A percentile compares a stretch with the other conserved stretches of the same genome.
Evolutionary conservation across 2,113 vertebrate species (phyloP).

Genomic region (Globicephala melas): DNA sequence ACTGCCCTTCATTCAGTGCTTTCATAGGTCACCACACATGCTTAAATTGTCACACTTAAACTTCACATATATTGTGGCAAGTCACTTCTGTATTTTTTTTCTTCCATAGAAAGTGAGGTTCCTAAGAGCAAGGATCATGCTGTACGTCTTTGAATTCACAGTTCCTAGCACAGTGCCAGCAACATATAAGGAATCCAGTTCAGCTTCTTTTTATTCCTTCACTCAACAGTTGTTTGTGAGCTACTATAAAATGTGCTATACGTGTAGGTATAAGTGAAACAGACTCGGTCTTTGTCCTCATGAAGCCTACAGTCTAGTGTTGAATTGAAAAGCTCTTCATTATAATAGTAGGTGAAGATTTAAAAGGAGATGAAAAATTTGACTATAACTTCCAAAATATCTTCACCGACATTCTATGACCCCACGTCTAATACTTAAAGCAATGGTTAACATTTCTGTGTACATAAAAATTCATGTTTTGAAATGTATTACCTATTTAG

Average conservation of each 20-base stretch:
- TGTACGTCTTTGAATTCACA: neutral
- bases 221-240: neutral
- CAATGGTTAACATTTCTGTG: neutral
- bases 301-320: neutral
- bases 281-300: neutral
- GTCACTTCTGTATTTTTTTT: neutral
- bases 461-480: slow-evolving; percentile 24
- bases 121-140: neutral
- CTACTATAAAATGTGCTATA: neutral
- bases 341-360: neutral
- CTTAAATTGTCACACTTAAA: neutral
- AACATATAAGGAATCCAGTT: neutral
- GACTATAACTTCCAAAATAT: neutral
- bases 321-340: neutral
- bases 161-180: neutral
- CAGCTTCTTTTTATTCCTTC: neutral
- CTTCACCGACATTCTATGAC: neutral
- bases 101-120: neutral
- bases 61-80: neutral
- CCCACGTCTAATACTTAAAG: neutral
- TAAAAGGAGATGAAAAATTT: neutral
- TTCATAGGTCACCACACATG: neutral
- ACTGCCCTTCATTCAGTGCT: neutral
- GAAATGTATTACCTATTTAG: neutral
- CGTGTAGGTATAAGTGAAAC: neutral